Conservation (phyloP, 2,888 invertebrate genomes). For the Vandiemenella viatica region DNA sequence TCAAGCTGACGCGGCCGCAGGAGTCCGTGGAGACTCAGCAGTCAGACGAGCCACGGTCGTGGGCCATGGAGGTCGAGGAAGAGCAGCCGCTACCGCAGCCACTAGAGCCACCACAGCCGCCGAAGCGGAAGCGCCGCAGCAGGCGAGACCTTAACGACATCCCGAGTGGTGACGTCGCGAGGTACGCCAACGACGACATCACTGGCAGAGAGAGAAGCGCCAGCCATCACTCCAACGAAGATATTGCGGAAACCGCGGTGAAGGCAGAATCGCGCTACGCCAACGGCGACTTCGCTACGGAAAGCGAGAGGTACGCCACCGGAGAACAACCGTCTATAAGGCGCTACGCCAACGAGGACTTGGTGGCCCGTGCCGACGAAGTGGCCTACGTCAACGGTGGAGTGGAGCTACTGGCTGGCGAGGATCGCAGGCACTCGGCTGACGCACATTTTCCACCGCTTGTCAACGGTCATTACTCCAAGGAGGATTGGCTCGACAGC, state of each 20-base stretch:
- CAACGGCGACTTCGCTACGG: no score
- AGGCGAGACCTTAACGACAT: slow-evolving; percentile 1
- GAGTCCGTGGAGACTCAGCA: background rate
- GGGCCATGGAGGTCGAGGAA: slow-evolving; percentile 39
- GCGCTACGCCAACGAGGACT: background rate
- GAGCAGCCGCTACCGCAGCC: slow-evolving; percentile 35
- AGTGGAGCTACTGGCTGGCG: background rate
- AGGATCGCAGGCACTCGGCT: background rate
- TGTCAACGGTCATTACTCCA: slow-evolving; percentile 13
- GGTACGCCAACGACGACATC: background rate
- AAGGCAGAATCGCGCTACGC: background rate
- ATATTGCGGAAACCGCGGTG: no score
- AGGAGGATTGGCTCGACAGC: slow-evolving; percentile 15
- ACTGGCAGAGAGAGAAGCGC: no score
- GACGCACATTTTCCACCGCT: background rate
- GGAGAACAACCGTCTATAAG: no score
- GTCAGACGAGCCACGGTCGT: slow-evolving; percentile 20
- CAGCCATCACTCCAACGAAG: no score
- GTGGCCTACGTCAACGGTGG: background rate
- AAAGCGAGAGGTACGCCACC: no score
- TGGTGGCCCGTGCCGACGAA: background rate
- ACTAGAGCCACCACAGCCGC: slow-evolving; percentile 27
- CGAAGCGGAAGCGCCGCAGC: slow-evolving; percentile 26
- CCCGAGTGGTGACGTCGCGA: background rate
- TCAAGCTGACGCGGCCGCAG: background rate